A percentile compares a stretch with the other conserved stretches of the same genome.
These are phyloP conservation scores for Apis dorsata DNA, from an alignment of 1,140 invertebrate species.

Conservation along the genomic window DNA sequence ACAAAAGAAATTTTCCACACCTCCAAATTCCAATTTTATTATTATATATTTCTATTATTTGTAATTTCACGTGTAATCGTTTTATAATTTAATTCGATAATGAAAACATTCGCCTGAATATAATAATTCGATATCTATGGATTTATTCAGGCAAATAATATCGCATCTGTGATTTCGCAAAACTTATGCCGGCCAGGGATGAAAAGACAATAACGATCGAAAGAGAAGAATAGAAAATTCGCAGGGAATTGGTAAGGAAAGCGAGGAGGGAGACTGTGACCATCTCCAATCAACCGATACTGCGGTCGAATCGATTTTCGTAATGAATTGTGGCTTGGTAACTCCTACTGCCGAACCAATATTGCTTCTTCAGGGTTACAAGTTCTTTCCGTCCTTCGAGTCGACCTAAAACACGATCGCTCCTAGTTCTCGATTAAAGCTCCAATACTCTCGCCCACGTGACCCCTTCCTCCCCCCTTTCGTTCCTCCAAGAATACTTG, in stretches of 20 bases:
- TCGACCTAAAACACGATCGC: slow-evolving; percentile 57
- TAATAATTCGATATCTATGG: too few relatives aligned
- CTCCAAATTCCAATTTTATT: too few relatives aligned
- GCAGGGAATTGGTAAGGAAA: slow-evolving; percentile 28
- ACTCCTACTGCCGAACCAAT: slow-evolving; percentile 67
- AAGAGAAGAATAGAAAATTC: slow-evolving; percentile 30
- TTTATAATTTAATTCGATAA: too few relatives aligned
- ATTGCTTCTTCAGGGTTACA: slow-evolving; percentile 75
- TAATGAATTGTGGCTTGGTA: slow-evolving; percentile 73
- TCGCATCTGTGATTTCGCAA: too few relatives aligned
- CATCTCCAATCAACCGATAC: slow-evolving; percentile 72
- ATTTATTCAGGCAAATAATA: too few relatives aligned
- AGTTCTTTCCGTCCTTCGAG: slow-evolving; percentile 63
- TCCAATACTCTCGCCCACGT: slow-evolving; percentile 43
- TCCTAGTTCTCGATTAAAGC: slow-evolving; percentile 62
- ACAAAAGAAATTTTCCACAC: too few relatives aligned
- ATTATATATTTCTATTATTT: too few relatives aligned
- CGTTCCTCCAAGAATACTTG: slow-evolving; percentile 37
- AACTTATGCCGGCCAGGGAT: too few relatives aligned
- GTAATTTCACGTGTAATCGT: too few relatives aligned
- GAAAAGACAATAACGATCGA: neutral
- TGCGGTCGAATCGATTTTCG: slow-evolving; percentile 73
- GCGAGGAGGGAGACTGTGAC: slow-evolving; percentile 60
- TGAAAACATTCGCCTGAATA: too few relatives aligned
- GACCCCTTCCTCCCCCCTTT: neutral